Evolutionary conservation across 2,113 vertebrate genomes (phyloP), one percentile per base, ranked within the genome.

Genomic region (Maccullochella peelii): DNA sequence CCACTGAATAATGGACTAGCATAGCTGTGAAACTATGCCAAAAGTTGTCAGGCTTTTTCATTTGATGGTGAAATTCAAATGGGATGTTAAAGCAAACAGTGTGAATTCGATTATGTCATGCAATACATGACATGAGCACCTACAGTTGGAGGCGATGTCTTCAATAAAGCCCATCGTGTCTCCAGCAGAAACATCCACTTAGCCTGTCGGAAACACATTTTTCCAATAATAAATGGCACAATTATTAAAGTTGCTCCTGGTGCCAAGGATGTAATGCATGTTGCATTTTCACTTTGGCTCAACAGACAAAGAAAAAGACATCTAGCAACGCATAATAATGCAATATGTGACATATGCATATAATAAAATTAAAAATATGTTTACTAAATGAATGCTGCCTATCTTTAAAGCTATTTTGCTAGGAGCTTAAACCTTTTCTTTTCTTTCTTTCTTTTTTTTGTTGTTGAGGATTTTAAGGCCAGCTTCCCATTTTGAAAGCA

Each of bases 51-150:
- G 50, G 3, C 8, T 58, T 57, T 75, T 55, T 38, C 16, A 9
- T 66, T 50, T 38, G 36, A 47, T 55, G 16, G 20, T 36, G 15
- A 30, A 52, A 68, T 69, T 14, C 5, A 42, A 36, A 72, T 65
- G 65, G 8, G 73, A 92, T n/a, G 52, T 80, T 36, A 50, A 59
- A 75, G 20, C 57, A 70, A 80, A 80, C 63, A 50, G 15, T 36
- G 59, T 15, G 42, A 72, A 66, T 78, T 54, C 30, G 12, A 50
- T 21, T 44, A 15, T 23, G 30, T 25, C 47, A 27, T 18, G 61
- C 67, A 62, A 55, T 75, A 77, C 7, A n/a, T 38, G 44, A 30
- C 8, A 30, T 14, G 10, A 54, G 36, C 2, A 1, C 18, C 27
- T 15, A 16, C 40, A 36, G 16, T 21, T 59, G 72, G 27, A 49